These are phyloP conservation scores for Astyanax mexicanus DNA, from an alignment of 2,797 vertebrate species.

Conservation along the genomic window DNA sequence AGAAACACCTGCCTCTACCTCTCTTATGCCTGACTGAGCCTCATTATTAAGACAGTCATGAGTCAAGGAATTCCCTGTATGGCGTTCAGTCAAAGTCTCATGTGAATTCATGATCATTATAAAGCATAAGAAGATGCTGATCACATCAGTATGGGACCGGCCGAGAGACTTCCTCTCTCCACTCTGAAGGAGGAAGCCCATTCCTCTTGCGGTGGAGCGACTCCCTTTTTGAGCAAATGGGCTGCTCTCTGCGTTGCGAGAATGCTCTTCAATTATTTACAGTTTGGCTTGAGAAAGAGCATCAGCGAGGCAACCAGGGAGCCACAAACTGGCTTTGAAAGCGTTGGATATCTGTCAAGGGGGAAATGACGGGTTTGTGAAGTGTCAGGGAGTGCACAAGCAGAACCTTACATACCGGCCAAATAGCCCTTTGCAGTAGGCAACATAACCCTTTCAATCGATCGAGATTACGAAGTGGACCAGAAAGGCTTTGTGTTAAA, in stretches of 20 bases:
- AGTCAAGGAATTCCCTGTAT: background rate
- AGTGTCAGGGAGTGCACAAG: background rate
- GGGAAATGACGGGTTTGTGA: slow-evolving; percentile 8
- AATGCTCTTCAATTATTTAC: slow-evolving; percentile 47
- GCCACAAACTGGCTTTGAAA: slow-evolving; percentile 28
- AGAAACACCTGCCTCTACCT: no score
- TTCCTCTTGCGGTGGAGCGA: background rate
- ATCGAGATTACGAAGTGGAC: slow-evolving; percentile 23
- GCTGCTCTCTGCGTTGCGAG: slow-evolving; percentile 29
- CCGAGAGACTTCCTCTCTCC: background rate
- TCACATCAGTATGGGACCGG: background rate
- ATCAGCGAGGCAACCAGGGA: slow-evolving; percentile 35
- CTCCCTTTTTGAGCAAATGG: slow-evolving; percentile 26
- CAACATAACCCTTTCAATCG: slow-evolving; percentile 24
- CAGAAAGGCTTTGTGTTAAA: slow-evolving; percentile 17
- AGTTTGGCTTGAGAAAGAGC: slow-evolving; percentile 37
- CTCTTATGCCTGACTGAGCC: no score
- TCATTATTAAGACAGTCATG: slow-evolving; percentile 17
- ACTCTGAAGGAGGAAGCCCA: slow-evolving; percentile 7
- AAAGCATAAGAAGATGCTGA: background rate
- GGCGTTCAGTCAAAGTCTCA: background rate
- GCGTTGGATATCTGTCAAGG: slow-evolving; percentile 31
- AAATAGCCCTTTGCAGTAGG: slow-evolving; percentile 14
- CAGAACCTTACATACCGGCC: slow-evolving; percentile 33
- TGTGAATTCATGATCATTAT: slow-evolving; percentile 14